Evolutionary conservation across 2,888 invertebrate species (phyloP), one percentile per base, ranked within the genome.

Genomic region (Watsonalla binaria): DNA sequence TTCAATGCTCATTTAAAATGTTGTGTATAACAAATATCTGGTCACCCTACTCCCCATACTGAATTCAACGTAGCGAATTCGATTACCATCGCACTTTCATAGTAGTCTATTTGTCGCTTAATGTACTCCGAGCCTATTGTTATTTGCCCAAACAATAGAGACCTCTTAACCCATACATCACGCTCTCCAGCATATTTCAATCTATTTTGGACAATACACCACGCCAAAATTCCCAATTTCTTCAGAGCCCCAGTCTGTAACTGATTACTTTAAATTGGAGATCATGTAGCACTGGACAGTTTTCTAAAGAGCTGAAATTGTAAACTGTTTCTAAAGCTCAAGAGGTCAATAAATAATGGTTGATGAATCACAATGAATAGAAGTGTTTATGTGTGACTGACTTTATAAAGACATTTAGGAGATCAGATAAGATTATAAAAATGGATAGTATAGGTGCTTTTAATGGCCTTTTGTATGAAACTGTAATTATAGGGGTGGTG

Each of bases 51-150:
- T 24, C 45, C 35, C 58, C 60, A 66, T 57, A 64, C 59, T 60
- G 61, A 62, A 68, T 67, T 67, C 72, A 71, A 72, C 78, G 72
- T 73, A 70, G 74, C 76, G 80, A 84, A 82, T 81, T 82, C 76
- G 83, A 85, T 84, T 81, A 80, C 78, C 71, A 81, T 84, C 84
- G 69, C 74, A 66, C 65, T 66, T 63, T 62, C 74, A 82, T 84
- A 83, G 82, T 81, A 67, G 68, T 73, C 73, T 78, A 68, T 79
- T 80, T 78, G 79, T 72, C 68, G 68, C 71, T 63, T 80, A 82
- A 81, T 79, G 78, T 71, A 74, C 76, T 77, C 63, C 59, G 66
- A 64, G 60, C 60, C 68, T 62, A 66, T 72, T 69, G 70, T 75
- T 54, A 35, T 47, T 6, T 15, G 14, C 14, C 79, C 70, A 75